A percentile compares a stretch with the other conserved stretches of the same genome.
phyloP scores from a whole-genome alignment of 2,113 vertebrate genomes.

The Delphinus delphis region DNA sequence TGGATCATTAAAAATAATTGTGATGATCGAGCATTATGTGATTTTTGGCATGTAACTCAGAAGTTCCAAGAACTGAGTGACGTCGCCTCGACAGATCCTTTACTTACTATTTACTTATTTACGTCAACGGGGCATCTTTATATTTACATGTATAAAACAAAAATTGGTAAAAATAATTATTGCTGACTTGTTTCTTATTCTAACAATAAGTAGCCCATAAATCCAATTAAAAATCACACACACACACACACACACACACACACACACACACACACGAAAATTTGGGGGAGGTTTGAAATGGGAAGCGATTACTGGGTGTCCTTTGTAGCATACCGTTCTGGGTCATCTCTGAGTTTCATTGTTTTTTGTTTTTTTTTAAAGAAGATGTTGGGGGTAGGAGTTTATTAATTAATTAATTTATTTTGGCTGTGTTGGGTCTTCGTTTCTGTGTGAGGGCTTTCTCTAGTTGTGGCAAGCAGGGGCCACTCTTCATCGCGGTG shows the following conservation, averaged over 20 bases:
- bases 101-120: not conserved
- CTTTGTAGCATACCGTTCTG: not conserved
- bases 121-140: not conserved
- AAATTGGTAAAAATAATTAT: not conserved
- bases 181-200: not conserved
- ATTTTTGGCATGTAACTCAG: constrained; percentile 5
- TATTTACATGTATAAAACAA: not conserved
- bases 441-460: no score
- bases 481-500: no score
- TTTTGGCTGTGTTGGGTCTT: no score
- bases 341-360: not conserved
- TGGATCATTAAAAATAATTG: not conserved
- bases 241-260: not conserved
- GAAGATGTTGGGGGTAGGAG: no score
- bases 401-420: no score
- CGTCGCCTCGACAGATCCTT: not conserved
- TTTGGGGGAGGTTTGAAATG: not conserved
- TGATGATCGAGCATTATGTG: not conserved
- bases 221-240: not conserved
- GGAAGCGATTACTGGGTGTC: not conserved
- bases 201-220: not conserved
- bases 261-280: not conserved
- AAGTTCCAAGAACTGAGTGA: constrained; percentile 27
- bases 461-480: no score
- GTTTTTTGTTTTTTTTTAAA: no score